Evolutionary conservation across 2,888 invertebrate species (phyloP).

Genomic region (Diarsia dahlii): DNA sequence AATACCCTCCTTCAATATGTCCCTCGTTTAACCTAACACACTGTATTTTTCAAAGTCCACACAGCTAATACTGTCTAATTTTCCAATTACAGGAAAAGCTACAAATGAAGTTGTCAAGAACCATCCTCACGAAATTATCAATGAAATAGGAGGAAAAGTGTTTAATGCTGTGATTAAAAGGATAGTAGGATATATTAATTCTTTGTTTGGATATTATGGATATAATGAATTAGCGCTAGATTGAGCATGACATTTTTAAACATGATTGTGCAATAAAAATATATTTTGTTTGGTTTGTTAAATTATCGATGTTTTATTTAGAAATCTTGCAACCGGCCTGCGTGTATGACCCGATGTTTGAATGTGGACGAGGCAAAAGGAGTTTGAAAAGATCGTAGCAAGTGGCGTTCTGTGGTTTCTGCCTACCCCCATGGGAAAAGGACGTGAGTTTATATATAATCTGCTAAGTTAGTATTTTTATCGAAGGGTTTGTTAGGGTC

Average conservation of each 20-base stretch:
- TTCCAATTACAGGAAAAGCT: slow-evolving; percentile 35
- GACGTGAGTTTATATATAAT: too few relatives aligned
- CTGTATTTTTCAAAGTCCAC: neutral
- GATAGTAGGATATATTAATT: slow-evolving; percentile 21
- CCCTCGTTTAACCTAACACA: too few relatives aligned
- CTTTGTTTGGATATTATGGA: neutral
- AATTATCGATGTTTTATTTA: neutral
- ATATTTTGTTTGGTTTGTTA: neutral
- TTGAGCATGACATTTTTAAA: slow-evolving; percentile 12
- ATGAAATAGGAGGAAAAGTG: slow-evolving; percentile 29
- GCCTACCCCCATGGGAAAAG: too few relatives aligned
- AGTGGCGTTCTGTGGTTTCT: too few relatives aligned
- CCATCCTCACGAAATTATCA: slow-evolving; percentile 24
- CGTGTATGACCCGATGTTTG: too few relatives aligned
- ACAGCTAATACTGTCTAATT: neutral
- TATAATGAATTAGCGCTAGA: slow-evolving; percentile 25
- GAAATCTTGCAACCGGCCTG: too few relatives aligned
- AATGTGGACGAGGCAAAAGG: too few relatives aligned
- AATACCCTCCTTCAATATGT: too few relatives aligned
- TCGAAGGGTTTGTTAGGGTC: too few relatives aligned
- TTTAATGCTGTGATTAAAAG: neutral
- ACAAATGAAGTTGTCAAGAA: neutral
- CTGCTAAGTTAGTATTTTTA: too few relatives aligned
- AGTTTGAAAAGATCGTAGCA: too few relatives aligned
- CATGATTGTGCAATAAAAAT: neutral